Conservation (phyloP, 2,113 vertebrate genomes). For the Stigmatopora nigra region DNA sequence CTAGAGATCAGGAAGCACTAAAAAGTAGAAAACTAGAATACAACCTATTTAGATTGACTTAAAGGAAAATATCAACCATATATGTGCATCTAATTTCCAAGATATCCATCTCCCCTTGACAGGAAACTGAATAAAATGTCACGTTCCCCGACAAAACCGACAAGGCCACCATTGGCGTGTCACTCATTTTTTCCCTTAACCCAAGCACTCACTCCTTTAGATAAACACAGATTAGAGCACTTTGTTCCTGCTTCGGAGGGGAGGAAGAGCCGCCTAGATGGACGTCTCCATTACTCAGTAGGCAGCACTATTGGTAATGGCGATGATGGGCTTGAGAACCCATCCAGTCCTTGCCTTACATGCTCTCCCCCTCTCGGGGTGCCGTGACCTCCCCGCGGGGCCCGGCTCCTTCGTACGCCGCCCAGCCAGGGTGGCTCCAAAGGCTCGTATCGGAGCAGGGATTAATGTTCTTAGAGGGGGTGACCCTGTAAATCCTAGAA, state of each 20-base stretch:
- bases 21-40: no score
- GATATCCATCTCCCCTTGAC: neutral
- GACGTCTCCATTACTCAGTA: constrained; percentile 47
- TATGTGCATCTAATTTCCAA: neutral
- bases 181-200: neutral
- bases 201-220: constrained; percentile 22
- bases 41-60: no score
- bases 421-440: constrained; percentile 67
- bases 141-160: neutral
- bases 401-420: constrained; percentile 49
- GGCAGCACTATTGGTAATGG: constrained; percentile 31
- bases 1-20: no score
- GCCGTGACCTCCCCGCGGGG: constrained; percentile 57
- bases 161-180: neutral
- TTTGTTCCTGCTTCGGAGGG: constrained; percentile 52
- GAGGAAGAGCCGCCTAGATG: constrained; percentile 29
- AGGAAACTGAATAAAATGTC: neutral
- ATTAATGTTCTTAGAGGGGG: constrained; percentile 66
- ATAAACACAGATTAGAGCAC: constrained; percentile 60
- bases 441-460: constrained; percentile 58
- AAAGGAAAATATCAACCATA: no score
- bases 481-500: constrained; percentile 64
- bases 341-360: constrained; percentile 45
- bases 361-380: constrained; percentile 52
- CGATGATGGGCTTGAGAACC: constrained; percentile 56